These are phyloP conservation scores for Raja brachyura DNA, from an alignment of 2,113 vertebrate genomes.

Conservation along the genomic window DNA sequence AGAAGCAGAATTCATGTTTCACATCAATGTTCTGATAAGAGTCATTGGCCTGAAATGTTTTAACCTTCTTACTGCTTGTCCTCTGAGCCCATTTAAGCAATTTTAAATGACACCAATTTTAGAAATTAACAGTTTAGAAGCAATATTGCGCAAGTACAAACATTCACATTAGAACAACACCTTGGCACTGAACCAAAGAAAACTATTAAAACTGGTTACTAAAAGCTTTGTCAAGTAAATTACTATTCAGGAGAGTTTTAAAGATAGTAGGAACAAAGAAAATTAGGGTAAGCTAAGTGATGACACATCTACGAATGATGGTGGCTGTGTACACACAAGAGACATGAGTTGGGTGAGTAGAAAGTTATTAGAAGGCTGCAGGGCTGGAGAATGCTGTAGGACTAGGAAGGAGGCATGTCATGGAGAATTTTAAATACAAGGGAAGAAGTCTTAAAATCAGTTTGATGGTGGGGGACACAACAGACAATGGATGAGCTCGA, in stretches of 20 bases:
- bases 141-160: not conserved
- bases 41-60: too few relatives aligned
- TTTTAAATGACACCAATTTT: not conserved
- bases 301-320: too few relatives aligned
- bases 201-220: not conserved
- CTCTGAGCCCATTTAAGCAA: not conserved
- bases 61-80: not conserved
- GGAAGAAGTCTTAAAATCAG: not conserved
- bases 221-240: not conserved
- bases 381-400: not conserved
- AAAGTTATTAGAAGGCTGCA: not conserved
- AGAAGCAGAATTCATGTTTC: too few relatives aligned
- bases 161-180: not conserved
- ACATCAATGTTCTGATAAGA: too few relatives aligned
- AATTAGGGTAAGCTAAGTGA: too few relatives aligned
- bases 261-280: too few relatives aligned
- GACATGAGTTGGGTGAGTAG: not conserved
- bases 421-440: not conserved
- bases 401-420: too few relatives aligned
- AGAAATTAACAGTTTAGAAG: not conserved
- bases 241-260: not conserved
- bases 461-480: not conserved
- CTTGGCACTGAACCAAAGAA: not conserved
- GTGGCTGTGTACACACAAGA: not conserved
- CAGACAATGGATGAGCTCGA: not conserved